A percentile compares a stretch with the other conserved stretches of the same genome.
Conservation (phyloP, 2,113 vertebrate species). For the Menidia beryllina region DNA sequence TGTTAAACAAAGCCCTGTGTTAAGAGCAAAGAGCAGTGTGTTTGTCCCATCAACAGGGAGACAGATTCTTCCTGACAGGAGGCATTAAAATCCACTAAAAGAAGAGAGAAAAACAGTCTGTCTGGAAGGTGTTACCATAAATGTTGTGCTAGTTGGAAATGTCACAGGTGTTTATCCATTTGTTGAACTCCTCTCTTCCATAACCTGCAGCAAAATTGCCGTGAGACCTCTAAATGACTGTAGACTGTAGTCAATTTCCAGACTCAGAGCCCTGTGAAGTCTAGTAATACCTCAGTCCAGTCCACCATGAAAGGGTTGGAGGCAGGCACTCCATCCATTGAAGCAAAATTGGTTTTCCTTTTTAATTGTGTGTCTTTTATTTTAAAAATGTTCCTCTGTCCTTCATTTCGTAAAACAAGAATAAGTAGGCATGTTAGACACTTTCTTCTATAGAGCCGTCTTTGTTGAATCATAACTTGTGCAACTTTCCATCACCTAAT, state of each 20-base stretch:
- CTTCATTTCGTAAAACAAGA: constrained; percentile 39
- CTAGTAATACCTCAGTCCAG: constrained; percentile 61
- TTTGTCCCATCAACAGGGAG: neutral
- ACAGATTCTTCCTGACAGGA: neutral
- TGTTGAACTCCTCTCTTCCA: constrained; percentile 69
- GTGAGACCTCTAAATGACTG: constrained; percentile 72
- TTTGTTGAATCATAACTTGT: constrained; percentile 41
- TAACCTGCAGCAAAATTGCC: constrained; percentile 73
- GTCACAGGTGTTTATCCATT: constrained; percentile 77
- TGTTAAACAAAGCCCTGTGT: constrained; percentile 13
- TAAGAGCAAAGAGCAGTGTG: constrained; percentile 15
- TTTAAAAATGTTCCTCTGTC: constrained; percentile 44
- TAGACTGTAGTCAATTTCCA: constrained; percentile 77
- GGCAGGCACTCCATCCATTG: constrained; percentile 50
- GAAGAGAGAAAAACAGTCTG: constrained; percentile 15
- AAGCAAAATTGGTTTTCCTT: constrained; percentile 52
- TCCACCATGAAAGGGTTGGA: constrained; percentile 65
- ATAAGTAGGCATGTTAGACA: constrained; percentile 25
- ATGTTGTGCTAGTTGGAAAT: constrained; percentile 67
- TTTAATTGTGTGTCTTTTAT: constrained; percentile 61
- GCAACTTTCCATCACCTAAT: constrained; percentile 47
- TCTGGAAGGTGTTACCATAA: constrained; percentile 55
- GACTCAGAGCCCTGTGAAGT: constrained; percentile 73
- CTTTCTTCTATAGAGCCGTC: constrained; percentile 15
- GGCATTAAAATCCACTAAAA: constrained; percentile 5